These are phyloP conservation scores for Elephas maximus DNA, from an alignment of 2,113 vertebrate species.

Conservation along the genomic window DNA sequence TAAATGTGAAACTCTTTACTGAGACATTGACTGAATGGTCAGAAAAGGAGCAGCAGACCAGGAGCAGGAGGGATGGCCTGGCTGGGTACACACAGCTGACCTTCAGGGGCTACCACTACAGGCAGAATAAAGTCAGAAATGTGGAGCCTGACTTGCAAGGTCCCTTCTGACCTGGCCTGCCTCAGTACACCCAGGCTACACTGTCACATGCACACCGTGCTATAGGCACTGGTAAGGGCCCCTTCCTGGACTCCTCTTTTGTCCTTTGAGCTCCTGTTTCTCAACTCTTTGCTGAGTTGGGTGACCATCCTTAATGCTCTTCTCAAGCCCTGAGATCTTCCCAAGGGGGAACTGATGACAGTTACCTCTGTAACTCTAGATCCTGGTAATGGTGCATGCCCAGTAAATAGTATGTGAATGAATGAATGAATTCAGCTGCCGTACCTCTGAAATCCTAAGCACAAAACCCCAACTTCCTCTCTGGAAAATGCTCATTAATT, in stretches of 20 bases:
- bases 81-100: not conserved
- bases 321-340: not conserved
- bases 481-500: not conserved
- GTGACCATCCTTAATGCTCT: not conserved
- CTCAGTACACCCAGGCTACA: rapidly evolving
- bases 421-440: not conserved
- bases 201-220: rapidly evolving
- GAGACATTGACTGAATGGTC: not conserved
- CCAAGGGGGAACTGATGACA: not conserved
- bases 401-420: not conserved
- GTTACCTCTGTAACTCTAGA: not conserved
- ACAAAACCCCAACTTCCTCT: not conserved
- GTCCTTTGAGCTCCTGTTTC: not conserved
- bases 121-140: not conserved
- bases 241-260: not conserved
- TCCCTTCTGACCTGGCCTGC: not conserved
- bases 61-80: not conserved
- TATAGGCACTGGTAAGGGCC: not conserved
- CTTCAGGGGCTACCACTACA: not conserved
- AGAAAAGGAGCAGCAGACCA: not conserved
- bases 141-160: rapidly evolving
- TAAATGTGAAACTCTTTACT: not conserved
- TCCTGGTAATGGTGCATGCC: not conserved
- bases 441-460: not conserved
- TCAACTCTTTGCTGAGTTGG: not conserved